phyloP scores from a whole-genome alignment of 2,797 vertebrate genomes.

The Gouania willdenowi region DNA sequence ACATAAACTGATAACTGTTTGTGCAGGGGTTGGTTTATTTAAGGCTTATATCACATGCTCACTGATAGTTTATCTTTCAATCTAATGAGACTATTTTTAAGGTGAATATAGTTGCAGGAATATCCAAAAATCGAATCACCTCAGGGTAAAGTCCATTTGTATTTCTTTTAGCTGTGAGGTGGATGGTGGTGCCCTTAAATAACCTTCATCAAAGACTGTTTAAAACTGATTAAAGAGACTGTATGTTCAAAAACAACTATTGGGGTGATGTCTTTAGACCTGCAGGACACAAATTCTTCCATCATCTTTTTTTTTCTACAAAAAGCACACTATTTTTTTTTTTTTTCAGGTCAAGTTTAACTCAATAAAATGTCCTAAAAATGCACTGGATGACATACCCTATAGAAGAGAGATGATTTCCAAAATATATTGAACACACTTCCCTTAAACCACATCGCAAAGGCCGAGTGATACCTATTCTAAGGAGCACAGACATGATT shows the following conservation, averaged over 20 bases:
- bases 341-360: background rate
- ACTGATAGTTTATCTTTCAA: background rate
- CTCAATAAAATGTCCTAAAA: background rate
- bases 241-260: no score
- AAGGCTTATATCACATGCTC: no score
- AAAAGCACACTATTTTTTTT: background rate
- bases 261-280: no score
- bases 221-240: no score
- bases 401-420: background rate
- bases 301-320: background rate
- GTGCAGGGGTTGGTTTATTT: background rate
- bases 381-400: background rate
- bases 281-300: no score
- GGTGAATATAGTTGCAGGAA: no score
- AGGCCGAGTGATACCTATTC: no score
- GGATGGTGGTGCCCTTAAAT: background rate
- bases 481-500: no score
- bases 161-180: background rate
- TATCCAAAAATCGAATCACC: background rate
- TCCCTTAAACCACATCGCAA: no score
- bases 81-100: no score
- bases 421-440: no score
- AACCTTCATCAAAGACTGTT: no score
- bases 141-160: background rate
- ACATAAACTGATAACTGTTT: conserved; percentile 13